Base-by-base conservation (phyloP, 92 coral and sea anemone genomes). In the Epizoanthus ramosus region DNA sequence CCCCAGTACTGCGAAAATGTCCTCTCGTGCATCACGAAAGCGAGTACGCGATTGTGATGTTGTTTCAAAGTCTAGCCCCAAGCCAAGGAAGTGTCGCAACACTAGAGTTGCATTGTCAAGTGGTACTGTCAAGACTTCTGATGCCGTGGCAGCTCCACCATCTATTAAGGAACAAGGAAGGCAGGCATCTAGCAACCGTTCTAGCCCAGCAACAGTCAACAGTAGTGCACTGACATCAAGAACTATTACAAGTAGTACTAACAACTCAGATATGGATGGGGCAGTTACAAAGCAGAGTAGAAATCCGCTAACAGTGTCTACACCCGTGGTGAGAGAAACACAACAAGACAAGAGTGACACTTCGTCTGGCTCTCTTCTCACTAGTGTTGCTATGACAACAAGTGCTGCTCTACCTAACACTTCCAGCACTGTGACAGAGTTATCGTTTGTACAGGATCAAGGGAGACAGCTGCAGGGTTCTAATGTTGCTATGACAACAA, bases 21-120 rank as follows among this genome's bases (percentile, higher is more conserved):
- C 65, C 17, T 14, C 45, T 6, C 52, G 3, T 74, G 33, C 3
- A 22, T 15, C 61, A 33, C 54, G 57, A 18, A 6, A n/a, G 39
- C 68, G 39, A 31, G 16, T 52, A 58, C 54, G 61, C 35, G 54
- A 19, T 3, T 0, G 21, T 59, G 81, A 28, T n/a, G 59, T 6
- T 75, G 80, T n/a, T 75, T 59, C 81, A 60, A 75, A 58, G 18
- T 19, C 21, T 37, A 41, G 19, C 17, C 58, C 59, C 41, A 8
- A 21, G 24, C 16, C 57, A 41, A 61, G 71, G 22, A 68, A 68
- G 13, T 35, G 70, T 1, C 39, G 31, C 14, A 22, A 23, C 0
- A 12, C n/a, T 19, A 4, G 72, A 15, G 50, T 28, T 10, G 72
- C 50, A 67, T 67, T 33, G 13, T 33, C 72, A 15, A 17, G 21